These are phyloP conservation scores for Caracal caracal DNA, from an alignment of 2,113 vertebrate species.

Conservation along the genomic window DNA sequence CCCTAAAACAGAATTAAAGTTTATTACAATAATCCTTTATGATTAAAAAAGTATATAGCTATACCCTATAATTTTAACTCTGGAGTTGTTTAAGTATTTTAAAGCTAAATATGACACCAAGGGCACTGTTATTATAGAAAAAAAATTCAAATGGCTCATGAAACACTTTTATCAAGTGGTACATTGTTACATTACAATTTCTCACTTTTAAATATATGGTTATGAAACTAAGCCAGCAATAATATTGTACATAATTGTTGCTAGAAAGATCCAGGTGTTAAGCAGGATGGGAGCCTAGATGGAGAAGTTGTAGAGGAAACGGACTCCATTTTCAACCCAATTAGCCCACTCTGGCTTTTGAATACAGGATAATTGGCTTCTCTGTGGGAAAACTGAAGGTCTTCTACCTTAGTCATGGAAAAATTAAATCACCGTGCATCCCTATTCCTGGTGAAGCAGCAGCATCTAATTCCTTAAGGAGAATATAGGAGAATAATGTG, in stretches of 20 bases:
- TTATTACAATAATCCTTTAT: slow-evolving; percentile 49
- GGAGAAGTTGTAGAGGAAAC: neutral
- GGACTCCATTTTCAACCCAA: neutral
- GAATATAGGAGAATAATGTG: rapidly evolving
- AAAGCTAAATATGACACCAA: neutral
- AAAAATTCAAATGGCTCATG: neutral
- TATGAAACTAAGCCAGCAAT: slow-evolving; percentile 34
- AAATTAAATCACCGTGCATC: neutral
- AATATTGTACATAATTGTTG: neutral
- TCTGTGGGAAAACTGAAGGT: neutral
- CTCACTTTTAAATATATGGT: slow-evolving; percentile 19
- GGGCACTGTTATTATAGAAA: neutral
- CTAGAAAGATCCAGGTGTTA: neutral
- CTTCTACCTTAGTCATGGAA: neutral
- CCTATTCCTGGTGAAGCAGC: neutral
- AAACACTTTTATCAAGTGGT: neutral
- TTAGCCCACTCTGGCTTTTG: neutral
- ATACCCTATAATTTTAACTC: slow-evolving; percentile 23
- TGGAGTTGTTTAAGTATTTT: neutral
- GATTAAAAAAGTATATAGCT: neutral
- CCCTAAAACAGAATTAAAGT: neutral
- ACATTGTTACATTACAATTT: neutral
- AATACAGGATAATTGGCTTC: neutral
- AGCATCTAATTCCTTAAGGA: neutral
- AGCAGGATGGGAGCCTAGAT: neutral